A percentile compares a stretch with the other conserved stretches of the same genome.
Evolutionary conservation across 2,113 vertebrate genomes (phyloP).

Genomic region (Solea senegalensis): DNA sequence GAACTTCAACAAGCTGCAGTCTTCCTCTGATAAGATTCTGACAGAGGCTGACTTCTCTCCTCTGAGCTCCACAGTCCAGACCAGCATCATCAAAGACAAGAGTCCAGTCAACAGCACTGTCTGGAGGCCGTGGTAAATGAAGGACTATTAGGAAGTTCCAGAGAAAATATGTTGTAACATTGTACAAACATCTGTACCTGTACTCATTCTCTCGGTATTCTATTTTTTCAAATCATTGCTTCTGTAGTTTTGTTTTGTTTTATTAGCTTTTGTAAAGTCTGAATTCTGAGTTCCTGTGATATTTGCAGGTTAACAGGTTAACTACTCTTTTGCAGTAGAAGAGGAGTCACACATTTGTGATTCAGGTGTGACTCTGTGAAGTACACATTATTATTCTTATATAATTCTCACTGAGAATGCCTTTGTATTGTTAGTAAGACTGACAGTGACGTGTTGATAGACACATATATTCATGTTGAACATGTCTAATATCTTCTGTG

Average conservation of each 20-base stretch:
- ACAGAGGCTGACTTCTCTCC: slow-evolving; percentile 44
- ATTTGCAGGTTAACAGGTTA: slow-evolving; percentile 34
- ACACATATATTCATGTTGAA: slow-evolving; percentile 36
- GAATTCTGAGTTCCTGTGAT: slow-evolving; percentile 40
- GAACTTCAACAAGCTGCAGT: background rate
- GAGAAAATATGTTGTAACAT: background rate
- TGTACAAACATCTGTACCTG: background rate
- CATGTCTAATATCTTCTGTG: slow-evolving; percentile 37
- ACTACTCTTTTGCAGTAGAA: slow-evolving; percentile 9
- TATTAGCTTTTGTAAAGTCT: slow-evolving; percentile 57
- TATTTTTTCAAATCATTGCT: slow-evolving; percentile 11
- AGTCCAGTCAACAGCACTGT: slow-evolving; percentile 34
- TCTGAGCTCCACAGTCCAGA: slow-evolving; percentile 48
- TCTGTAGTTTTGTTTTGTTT: background rate
- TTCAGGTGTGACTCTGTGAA: slow-evolving; percentile 28
- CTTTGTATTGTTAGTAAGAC: background rate
- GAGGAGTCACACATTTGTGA: background rate
- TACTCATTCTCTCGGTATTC: background rate
- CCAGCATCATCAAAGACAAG: slow-evolving; percentile 55
- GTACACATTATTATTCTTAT: slow-evolving; percentile 16
- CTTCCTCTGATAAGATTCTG: slow-evolving; percentile 38
- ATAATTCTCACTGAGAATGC: slow-evolving; percentile 33
- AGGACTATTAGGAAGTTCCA: background rate
- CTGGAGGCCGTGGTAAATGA: slow-evolving; percentile 81
- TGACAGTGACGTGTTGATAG: slow-evolving; percentile 18